Base-by-base conservation (phyloP, 2,113 vertebrate genomes). In the Petaurus breviceps region DNA sequence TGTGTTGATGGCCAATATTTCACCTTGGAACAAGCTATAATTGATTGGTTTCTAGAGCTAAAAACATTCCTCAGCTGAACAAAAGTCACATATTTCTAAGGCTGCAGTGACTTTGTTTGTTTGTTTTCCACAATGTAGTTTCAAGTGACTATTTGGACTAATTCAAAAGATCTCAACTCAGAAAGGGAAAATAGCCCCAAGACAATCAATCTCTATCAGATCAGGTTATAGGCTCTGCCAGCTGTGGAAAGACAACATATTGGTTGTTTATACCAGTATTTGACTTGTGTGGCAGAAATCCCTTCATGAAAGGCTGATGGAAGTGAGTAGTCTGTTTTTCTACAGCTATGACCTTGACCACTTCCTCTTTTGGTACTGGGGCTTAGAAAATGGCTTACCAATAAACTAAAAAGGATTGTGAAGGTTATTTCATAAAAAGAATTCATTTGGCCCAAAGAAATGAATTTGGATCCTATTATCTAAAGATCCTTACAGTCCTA, bases 41-140 rank as follows among this genome's bases (percentile, higher is more conserved):
- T 19, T 23, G 3, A 28, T 14, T 0, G 1, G 47, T 77, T 0
- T 0, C 6, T 51, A 61, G 49, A 94, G 28, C 23, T 19, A 16
- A 93, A 84, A 3, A 0, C 23, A 2, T 24, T 0, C 10, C 0
- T 89, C 92, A 94, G 1, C 0, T 24, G 89, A 90, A 90, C 47
- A 46, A 90, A 90, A 11, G 89, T 47, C 89, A 90, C 89, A 90
- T 90, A 90, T 90, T 90, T 50, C 89, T 90, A 49, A 90, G 23
- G 26, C 23, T 90, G 46, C 0, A 0, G 50, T 84, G 53, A 52
- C 37, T 19, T 19, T 28, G 43, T 90, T 51, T 28, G 43, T 90
- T 51, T 90, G 47, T 90, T 54, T 37, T 90, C 52, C 14, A 43
- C 23, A n/a, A 25, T 90, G n/a, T 92, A 52, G 51, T 37, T 91